Conservation (phyloP, 2,113 vertebrate species). For the Dolichotis patagonum region DNA sequence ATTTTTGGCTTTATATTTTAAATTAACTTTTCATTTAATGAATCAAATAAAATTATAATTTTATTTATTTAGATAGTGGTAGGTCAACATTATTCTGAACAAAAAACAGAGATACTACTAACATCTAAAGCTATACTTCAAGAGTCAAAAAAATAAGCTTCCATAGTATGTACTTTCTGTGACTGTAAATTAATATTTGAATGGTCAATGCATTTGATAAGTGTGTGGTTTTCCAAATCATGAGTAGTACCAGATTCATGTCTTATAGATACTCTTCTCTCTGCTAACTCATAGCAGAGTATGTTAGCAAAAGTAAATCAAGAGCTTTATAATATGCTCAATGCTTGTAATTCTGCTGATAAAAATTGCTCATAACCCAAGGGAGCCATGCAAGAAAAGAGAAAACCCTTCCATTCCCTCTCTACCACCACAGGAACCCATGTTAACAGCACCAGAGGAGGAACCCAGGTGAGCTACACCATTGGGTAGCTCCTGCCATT, state of each 20-base stretch:
- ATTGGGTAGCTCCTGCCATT: too few relatives aligned
- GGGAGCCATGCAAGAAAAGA: too few relatives aligned
- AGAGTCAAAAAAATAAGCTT: conserved; percentile 8
- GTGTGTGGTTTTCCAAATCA: background rate
- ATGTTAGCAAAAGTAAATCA: background rate
- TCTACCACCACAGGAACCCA: too few relatives aligned
- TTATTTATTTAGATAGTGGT: background rate
- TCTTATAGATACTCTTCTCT: background rate
- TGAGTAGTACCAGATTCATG: background rate
- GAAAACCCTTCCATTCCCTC: too few relatives aligned
- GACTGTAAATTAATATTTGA: background rate
- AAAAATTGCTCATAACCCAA: background rate
- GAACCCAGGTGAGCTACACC: too few relatives aligned
- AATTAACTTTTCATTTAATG: background rate
- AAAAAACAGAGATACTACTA: conserved; percentile 3
- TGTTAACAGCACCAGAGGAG: too few relatives aligned
- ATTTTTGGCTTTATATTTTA: background rate
- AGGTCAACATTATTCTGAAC: background rate
- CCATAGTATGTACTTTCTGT: background rate
- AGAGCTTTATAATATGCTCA: background rate
- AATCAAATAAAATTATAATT: background rate
- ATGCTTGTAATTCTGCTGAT: background rate
- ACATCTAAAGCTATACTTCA: background rate
- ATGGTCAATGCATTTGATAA: background rate
- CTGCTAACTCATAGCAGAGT: background rate